Conservation (phyloP, 2,113 vertebrate genomes). For the Dipodomys spectabilis region DNA sequence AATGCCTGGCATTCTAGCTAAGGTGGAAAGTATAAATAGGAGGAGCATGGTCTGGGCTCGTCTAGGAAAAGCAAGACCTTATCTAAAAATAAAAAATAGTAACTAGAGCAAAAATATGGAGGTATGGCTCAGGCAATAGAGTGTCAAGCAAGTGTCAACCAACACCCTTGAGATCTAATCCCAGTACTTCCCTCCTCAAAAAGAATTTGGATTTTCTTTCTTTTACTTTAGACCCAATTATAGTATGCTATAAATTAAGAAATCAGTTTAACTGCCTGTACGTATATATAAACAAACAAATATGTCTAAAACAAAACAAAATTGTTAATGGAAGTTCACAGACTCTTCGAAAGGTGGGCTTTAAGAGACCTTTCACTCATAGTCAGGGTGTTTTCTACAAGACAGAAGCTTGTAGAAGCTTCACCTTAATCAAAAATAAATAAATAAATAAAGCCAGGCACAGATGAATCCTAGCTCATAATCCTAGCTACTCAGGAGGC, state of each 20-base stretch:
- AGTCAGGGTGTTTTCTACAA: background rate
- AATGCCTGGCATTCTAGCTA: too few species aligned
- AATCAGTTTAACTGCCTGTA: background rate
- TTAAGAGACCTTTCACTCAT: background rate
- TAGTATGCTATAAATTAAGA: background rate
- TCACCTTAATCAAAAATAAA: background rate
- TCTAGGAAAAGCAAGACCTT: too few species aligned
- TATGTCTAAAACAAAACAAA: background rate
- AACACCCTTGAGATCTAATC: too few species aligned
- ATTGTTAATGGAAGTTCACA: background rate
- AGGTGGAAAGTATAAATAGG: too few species aligned
- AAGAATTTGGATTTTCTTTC: background rate
- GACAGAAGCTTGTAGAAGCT: background rate
- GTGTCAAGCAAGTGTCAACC: too few species aligned
- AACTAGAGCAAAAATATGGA: too few species aligned
- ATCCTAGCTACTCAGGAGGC: too few species aligned
- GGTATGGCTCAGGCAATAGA: too few species aligned
- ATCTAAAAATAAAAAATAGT: too few species aligned
- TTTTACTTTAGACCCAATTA: background rate
- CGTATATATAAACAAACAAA: background rate
- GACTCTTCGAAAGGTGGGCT: background rate
- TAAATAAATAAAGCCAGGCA: background rate
- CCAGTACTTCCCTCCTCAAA: too few species aligned
- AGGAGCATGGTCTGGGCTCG: too few species aligned
- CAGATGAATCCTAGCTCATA: too few species aligned